phyloP scores from a whole-genome alignment of 1,140 invertebrate genomes.

The Coenobita brevimanus region DNA sequence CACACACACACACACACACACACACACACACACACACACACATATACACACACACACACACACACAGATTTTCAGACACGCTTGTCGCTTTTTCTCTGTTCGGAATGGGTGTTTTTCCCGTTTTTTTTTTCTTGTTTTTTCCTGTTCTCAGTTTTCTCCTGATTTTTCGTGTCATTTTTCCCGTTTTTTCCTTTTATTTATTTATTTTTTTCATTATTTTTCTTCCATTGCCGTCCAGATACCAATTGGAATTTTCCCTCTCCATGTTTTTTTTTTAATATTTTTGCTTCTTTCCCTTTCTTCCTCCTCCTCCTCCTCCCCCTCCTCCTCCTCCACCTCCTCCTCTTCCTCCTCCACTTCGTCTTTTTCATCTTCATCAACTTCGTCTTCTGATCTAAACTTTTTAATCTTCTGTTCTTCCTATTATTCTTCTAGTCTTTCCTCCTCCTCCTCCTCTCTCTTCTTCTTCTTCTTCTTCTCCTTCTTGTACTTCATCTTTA shows the following conservation, averaged over 20 bases:
- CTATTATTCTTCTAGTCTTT: too few species aligned
- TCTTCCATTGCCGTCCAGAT: background rate
- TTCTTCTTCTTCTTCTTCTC: background rate
- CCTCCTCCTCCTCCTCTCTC: background rate
- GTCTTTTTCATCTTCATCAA: background rate
- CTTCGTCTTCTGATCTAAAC: background rate
- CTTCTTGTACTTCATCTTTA: background rate
- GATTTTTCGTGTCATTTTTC: too few species aligned
- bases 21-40: conserved; percentile 22
- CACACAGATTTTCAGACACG: background rate
- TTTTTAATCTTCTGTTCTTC: background rate
- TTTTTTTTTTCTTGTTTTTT: background rate
- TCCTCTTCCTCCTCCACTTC: background rate
- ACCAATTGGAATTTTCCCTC: too few species aligned
- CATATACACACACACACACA: conserved; percentile 18
- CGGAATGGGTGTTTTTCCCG: background rate
- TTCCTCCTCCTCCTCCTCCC: background rate
- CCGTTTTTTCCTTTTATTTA: background rate
- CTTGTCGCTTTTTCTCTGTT: background rate
- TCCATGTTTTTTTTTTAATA: background rate
- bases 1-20: conserved; percentile 19
- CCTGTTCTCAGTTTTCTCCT: background rate
- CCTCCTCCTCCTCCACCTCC: background rate
- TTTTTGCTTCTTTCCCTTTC: background rate
- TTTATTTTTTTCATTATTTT: background rate